Base-by-base conservation (phyloP, 1,140 invertebrate species). In the Bombus huntii region DNA sequence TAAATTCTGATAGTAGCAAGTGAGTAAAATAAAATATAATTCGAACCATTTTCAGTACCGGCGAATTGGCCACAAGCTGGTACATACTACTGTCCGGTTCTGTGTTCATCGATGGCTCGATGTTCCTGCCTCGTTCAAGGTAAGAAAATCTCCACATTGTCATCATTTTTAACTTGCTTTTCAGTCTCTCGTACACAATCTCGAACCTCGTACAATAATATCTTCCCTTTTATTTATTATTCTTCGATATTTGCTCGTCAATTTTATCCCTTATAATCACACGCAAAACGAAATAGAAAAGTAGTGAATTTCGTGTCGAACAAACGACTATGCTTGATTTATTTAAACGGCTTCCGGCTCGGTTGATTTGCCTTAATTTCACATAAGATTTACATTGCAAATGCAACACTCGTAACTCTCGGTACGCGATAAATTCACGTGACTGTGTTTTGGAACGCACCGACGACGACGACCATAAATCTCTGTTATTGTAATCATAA, bases 31-130 rank as follows among this genome's bases (percentile, higher is more conserved):
- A 53, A 22, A 53, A 22, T 8, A 53, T 18, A 28, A 34, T 34
- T 71, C 15, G 6, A 34, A 74, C 22, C 12, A 44, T 18, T 96
- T 97, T 81, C 95, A 98, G 98, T 92, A 97, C 97, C 73, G 97
- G 97, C 34, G 97, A 98, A 94, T 91, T 98, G 87, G 97, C 97
- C 62, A 97, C 97, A 72, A 97, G 97, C 92, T 98, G 98, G 98
- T 98, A 98, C 94, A 98, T 98, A 90, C 94, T 98, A 57, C 95
- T 98, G 47, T 97, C 97, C 22, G 98, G 98, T 70, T 98, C 97
- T 8, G 98, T 98, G n/a, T 98, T 98, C 95, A 98, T 98, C 93
- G 97, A 98, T 95, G 97, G 97, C 83, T 97, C 97, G 81, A 98
- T 98, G 97, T 98, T 97, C 92, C 95, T 98, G 81, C 98, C 98